Percentiles rank a stretch among this genome's conserved stretches.
Conservation (phyloP, 2,113 vertebrate species). For the Cottus gobio region DNA sequence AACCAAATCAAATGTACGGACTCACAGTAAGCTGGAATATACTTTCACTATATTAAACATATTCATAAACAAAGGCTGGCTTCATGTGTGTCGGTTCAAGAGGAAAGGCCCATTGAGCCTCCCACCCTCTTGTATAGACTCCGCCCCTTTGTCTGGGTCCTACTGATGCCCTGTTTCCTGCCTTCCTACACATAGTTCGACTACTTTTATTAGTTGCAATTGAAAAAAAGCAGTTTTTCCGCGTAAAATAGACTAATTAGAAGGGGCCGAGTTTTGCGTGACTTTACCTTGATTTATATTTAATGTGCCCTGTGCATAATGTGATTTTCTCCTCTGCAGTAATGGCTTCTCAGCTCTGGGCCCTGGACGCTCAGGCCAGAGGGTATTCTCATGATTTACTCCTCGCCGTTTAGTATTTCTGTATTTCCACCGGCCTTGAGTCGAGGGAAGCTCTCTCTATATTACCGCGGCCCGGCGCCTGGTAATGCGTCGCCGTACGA, state of each 20-base stretch:
- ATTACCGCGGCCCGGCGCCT: conserved; percentile 12
- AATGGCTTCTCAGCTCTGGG: conserved; percentile 53
- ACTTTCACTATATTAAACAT: no score
- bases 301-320: conserved; percentile 50
- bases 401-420: conserved; percentile 29
- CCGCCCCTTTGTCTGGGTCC: no score
- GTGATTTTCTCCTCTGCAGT: conserved; percentile 20
- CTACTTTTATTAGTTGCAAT: conserved; percentile 16
- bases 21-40: no score
- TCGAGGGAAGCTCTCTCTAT: conserved; percentile 27
- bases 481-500: conserved; percentile 44
- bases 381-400: conserved; percentile 56
- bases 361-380: conserved; percentile 44
- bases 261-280: background rate
- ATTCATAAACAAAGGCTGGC: no score
- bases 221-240: conserved; percentile 13
- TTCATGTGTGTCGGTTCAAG: no score
- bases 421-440: conserved; percentile 44
- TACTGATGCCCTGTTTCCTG: no score
- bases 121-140: no score
- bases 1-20: no score
- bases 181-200: background rate
- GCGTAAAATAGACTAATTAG: conserved; percentile 28
- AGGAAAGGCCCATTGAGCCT: no score
- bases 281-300: conserved; percentile 52